Evolutionary conservation across 1,140 invertebrate genomes (phyloP).

Genomic region (Dreissena rostriformis): DNA sequence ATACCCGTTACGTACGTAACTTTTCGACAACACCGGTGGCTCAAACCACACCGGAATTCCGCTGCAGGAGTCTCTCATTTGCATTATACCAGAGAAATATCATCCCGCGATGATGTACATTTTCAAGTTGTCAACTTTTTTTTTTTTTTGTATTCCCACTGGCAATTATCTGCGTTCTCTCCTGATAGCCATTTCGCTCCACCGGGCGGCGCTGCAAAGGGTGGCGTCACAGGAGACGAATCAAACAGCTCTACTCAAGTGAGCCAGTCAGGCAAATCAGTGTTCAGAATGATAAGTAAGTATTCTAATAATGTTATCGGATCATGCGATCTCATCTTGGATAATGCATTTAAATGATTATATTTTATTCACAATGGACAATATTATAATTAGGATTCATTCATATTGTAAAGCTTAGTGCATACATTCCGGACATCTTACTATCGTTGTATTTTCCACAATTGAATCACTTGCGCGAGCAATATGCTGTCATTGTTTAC

Average conservation of each 20-base stretch:
- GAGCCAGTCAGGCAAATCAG: conserved; percentile 62
- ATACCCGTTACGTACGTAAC: conserved; percentile 69
- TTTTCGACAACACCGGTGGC: conserved; percentile 62
- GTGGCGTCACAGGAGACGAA: conserved; percentile 27
- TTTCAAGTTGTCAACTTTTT: conserved; percentile 70
- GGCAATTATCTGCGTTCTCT: conserved; percentile 75
- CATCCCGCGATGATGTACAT: conserved; percentile 48
- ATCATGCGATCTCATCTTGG: no score
- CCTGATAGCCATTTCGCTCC: conserved; percentile 75
- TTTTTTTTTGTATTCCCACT: conserved; percentile 80
- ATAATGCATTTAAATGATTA: no score
- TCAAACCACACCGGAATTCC: conserved; percentile 78
- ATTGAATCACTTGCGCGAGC: no score
- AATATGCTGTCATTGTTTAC: no score
- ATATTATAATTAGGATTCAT: no score
- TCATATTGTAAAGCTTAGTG: no score
- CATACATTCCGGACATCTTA: no score
- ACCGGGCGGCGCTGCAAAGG: conserved; percentile 61
- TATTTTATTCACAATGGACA: no score
- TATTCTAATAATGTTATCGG: neutral
- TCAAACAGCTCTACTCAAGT: conserved; percentile 12
- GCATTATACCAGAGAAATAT: conserved; percentile 59
- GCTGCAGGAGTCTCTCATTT: conserved; percentile 71
- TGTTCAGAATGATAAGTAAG: conserved; percentile 75
- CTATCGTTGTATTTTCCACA: no score